phyloP scores from a whole-genome alignment of 2,113 vertebrate genomes.

The Odobenus rosmarus region DNA sequence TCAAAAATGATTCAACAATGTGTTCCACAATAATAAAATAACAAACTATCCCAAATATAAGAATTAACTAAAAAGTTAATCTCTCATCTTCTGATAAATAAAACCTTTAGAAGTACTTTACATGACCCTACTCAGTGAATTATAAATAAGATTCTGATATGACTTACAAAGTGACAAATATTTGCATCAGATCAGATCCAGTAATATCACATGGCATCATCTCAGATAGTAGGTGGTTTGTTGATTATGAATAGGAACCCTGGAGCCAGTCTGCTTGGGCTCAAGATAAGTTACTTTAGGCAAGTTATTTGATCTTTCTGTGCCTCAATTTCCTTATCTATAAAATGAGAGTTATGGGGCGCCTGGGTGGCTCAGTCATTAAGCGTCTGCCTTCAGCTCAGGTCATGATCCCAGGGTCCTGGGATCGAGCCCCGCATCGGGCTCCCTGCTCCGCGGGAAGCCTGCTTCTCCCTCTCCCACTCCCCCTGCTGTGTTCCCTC shows the following conservation, averaged over 20 bases:
- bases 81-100: neutral
- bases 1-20: neutral
- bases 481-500: too few relatives aligned
- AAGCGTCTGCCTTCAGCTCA: too few relatives aligned
- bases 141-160: neutral
- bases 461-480: too few relatives aligned
- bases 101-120: neutral
- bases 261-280: neutral
- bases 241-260: neutral
- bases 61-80: neutral
- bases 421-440: too few relatives aligned
- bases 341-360: neutral
- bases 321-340: neutral
- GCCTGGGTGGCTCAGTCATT: too few relatives aligned
- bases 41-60: neutral
- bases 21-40: neutral
- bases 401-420: too few relatives aligned
- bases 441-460: too few relatives aligned
- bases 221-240: neutral
- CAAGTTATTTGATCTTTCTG: neutral
- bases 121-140: neutral
- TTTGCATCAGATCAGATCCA: neutral
- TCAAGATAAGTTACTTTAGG: neutral
- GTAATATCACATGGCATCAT: neutral
- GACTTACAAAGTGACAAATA: neutral